A percentile compares a stretch with the other conserved stretches of the same genome.
phyloP scores from a whole-genome alignment of 2,888 invertebrate species.

The Microplitis manilae region DNA sequence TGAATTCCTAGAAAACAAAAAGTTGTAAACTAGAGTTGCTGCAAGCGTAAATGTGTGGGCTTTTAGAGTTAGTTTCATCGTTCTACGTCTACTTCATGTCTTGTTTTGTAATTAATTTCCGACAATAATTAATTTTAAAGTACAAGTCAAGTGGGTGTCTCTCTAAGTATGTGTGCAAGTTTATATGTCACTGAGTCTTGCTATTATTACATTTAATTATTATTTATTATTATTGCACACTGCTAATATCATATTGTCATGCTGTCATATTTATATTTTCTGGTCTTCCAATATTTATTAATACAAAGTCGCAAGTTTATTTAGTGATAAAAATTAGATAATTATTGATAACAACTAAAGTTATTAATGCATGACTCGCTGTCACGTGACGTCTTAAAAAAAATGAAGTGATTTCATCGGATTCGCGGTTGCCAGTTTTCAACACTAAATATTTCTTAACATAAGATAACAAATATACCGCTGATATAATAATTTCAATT shows the following conservation, averaged over 20 bases:
- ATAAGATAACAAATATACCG: neutral
- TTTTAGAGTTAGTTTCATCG: conserved; percentile 18
- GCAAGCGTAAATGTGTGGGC: conserved; percentile 22
- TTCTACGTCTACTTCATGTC: conserved; percentile 19
- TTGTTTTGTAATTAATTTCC: conserved; percentile 14
- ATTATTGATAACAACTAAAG: neutral
- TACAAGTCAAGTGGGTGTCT: conserved; percentile 4
- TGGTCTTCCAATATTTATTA: no score
- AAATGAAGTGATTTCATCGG: neutral
- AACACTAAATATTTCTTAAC: neutral
- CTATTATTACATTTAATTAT: neutral
- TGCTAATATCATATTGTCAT: neutral
- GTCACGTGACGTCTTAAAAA: neutral
- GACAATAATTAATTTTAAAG: conserved; percentile 10
- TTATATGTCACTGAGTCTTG: neutral
- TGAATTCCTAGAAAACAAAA: conserved; percentile 33
- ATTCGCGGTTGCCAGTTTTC: neutral
- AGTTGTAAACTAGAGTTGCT: conserved; percentile 7
- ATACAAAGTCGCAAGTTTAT: neutral
- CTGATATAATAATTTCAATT: neutral
- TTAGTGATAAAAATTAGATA: neutral
- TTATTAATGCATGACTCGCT: neutral
- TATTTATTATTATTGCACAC: neutral
- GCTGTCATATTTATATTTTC: neutral
- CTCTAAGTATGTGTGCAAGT: neutral